Base-by-base conservation (phyloP, 2,797 vertebrate species). In the Brotula barbata region DNA sequence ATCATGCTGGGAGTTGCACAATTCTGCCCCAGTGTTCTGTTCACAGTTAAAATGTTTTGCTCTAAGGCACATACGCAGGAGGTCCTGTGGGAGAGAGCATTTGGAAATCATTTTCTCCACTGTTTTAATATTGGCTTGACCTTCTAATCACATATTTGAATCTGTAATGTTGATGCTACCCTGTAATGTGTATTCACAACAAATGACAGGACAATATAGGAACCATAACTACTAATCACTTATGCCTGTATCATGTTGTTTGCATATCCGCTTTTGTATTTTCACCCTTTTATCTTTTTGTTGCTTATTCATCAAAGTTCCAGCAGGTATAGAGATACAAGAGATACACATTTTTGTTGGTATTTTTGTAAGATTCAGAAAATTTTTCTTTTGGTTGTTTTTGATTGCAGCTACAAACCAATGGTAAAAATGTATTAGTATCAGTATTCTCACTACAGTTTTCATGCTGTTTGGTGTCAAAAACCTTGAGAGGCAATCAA, bases 1-100 rank as follows among this genome's bases (percentile, higher is more conserved):
- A n/a, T 14, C 37, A n/a, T 39, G 37, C 37, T 39, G 37, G 37
- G 37, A 39, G 3, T 39, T 39, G 37, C 37, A 13, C 15, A 39
- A 14, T n/a, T 39, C 9, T 39, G 3, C 34, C 37, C 37, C 37
- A n/a, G 4, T 39, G 7, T 39, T 39, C 4, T 39, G 13, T 14
- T 39, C 37, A 39, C 13, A 39, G 37, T 39, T 39, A 7, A 39
- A 39, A 39, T 39, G 37, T 39, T 39, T 39, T 39, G 37, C 37
- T 39, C 37, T 15, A n/a, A n/a, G 37, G 37, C 37, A 39, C 37
- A n/a, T 15, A 11, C 15, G 7, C 15, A 7, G 37, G 7, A 39
- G 2, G 15, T 14, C 37, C 37, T 15, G 3, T 39, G 37, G 37
- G 37, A 39, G 13, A 39, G 37, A 39, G 14, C 12, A n/a, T 15